These are phyloP conservation scores for Lota lota DNA, from an alignment of 2,113 vertebrate genomes.

Conservation along the genomic window DNA sequence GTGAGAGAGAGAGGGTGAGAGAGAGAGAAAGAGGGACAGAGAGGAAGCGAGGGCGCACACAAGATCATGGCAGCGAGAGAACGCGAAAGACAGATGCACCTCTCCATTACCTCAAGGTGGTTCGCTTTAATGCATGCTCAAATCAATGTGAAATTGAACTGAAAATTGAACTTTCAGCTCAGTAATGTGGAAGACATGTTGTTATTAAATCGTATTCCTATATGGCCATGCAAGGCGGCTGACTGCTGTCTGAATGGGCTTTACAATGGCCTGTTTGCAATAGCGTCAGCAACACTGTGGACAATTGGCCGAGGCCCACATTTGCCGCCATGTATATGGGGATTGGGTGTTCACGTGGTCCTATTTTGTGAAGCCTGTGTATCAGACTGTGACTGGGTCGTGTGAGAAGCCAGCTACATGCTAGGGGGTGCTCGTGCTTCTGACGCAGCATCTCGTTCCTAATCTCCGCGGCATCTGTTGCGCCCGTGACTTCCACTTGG, in stretches of 20 bases:
- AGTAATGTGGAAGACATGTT: constrained; percentile 67
- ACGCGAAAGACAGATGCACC: constrained; percentile 34
- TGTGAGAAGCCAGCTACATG: constrained; percentile 13
- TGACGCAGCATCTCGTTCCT: neutral
- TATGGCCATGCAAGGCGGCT: constrained; percentile 45
- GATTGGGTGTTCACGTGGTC: constrained; percentile 2
- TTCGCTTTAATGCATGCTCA: constrained; percentile 69
- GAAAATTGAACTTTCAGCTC: constrained; percentile 69
- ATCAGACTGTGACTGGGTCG: constrained; percentile 12
- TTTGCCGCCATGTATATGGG: constrained; percentile 10
- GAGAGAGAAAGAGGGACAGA: constrained; percentile 18
- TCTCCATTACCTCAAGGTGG: constrained; percentile 71
- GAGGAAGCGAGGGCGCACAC: neutral
- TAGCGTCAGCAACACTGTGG: neutral
- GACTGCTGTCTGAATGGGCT: constrained; percentile 39
- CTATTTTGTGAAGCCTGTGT: neutral
- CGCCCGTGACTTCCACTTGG: constrained; percentile 37
- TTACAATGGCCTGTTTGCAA: constrained; percentile 5
- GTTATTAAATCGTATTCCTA: constrained; percentile 69
- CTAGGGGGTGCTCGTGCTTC: neutral
- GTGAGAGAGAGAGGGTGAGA: constrained; percentile 15
- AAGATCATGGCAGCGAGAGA: neutral
- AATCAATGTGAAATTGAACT: constrained; percentile 76
- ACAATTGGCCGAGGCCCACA: neutral
- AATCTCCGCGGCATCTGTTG: constrained; percentile 47